Evolutionary conservation across 2,113 vertebrate species (phyloP), one percentile per base, ranked within the genome.

Genomic region (Rhynchomys soricoides): DNA sequence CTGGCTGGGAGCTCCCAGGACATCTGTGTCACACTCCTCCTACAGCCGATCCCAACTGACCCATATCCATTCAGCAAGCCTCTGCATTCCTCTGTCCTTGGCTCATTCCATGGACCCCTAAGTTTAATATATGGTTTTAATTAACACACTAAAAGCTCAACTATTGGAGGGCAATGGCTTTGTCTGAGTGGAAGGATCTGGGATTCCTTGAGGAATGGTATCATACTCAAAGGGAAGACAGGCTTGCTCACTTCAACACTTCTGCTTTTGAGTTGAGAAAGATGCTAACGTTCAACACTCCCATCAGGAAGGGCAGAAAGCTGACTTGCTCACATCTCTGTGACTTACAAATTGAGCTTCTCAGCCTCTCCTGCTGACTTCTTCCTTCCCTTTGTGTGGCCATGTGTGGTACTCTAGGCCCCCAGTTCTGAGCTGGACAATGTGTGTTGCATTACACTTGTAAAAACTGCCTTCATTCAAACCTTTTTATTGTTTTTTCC

Each of bases 51-150:
- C 90, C 85, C 83, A 79, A 12, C 0, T 66, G 75, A 77, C 74
- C 86, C 26, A 64, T 45, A 75, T 88, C 86, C 64, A 71, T 48
- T 77, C 43, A 87, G 68, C 78, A 86, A 73, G 52, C 5, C 55
- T 93, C 86, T 70, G 52, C 83, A 75, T 90, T 91, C 55, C 62
- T 94, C 81, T 73, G 43, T 81, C 48, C n/a, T 74, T 78, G 70
- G 26, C 59, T 96, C 48, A 57, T 55, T 94, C 50, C 66, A 68
- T 92, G 43, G 48, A 52, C 34, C 21, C 37, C 5, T 81, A 96
- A 78, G 16, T 94, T 93, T 86, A 97, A 96, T 93, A 87, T 89
- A 94, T 73, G 94, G 89, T 90, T 96, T 98, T 96, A 96, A 98
- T 97, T 96, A 97, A 75, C 45, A 75, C 87, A 71, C 92, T 89